Evolutionary conservation across 2,797 vertebrate genomes (phyloP).

Genomic region (Rhinella marina): DNA sequence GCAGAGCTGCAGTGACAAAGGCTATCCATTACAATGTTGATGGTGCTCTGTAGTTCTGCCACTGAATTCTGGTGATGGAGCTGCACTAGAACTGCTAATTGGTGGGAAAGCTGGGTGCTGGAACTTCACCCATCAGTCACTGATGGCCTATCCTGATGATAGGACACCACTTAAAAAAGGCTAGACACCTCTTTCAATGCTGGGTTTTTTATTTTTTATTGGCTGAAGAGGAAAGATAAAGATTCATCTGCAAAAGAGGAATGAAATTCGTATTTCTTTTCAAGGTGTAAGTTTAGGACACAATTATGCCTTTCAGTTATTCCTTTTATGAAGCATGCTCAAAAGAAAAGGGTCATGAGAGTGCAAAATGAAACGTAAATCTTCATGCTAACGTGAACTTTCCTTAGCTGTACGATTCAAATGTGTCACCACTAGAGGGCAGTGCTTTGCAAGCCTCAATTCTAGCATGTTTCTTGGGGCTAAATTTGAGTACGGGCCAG

Average conservation of each 20-base stretch:
- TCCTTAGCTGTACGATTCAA: background rate
- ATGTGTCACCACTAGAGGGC: conserved; percentile 54
- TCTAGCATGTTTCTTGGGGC: conserved; percentile 49
- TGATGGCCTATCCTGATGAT: too few species aligned
- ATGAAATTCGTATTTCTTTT: background rate
- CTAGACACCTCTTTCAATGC: too few species aligned
- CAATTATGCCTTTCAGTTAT: background rate
- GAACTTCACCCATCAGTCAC: too few species aligned
- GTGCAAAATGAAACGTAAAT: background rate
- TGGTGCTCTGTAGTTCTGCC: too few species aligned
- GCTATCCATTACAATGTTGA: too few species aligned
- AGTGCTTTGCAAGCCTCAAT: conserved; percentile 43
- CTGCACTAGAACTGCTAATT: too few species aligned
- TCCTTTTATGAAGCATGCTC: background rate
- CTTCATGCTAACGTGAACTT: background rate
- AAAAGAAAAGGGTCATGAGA: background rate
- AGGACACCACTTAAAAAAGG: too few species aligned
- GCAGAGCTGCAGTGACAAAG: too few species aligned
- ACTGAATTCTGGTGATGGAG: too few species aligned
- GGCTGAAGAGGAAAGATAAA: background rate
- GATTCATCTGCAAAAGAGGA: background rate
- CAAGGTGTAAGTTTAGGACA: background rate
- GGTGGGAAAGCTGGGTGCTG: too few species aligned
- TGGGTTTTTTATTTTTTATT: background rate
- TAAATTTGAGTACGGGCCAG: conserved; percentile 52